These are phyloP conservation scores for Varanus komodoensis DNA, from an alignment of 2,113 vertebrate species.

Conservation along the genomic window DNA sequence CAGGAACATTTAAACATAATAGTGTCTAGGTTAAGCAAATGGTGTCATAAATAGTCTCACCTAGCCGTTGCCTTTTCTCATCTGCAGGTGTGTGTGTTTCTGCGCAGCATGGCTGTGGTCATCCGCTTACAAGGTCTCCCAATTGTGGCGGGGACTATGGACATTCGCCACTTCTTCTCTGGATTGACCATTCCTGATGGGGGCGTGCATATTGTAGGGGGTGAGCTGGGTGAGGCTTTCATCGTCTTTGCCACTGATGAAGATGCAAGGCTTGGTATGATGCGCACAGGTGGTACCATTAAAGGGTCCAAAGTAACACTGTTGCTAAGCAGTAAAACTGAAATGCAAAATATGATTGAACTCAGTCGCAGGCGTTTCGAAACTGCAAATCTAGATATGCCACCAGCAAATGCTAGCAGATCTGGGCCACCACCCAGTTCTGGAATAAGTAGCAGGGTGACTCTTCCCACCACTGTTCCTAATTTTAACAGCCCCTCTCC, in stretches of 20 bases:
- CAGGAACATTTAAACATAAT: conserved; percentile 69
- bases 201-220: conserved; percentile 99
- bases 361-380: conserved; percentile 98
- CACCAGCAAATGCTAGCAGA: conserved; percentile 87
- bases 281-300: conserved; percentile 98
- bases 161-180: conserved; percentile 99
- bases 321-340: conserved; percentile 98
- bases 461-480: conserved; percentile 87
- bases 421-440: conserved; percentile 85
- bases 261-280: conserved; percentile 99
- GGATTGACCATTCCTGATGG: conserved; percentile 99
- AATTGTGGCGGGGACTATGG: conserved; percentile 99
- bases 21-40: conserved; percentile 78
- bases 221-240: conserved; percentile 99
- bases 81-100: conserved; percentile 99
- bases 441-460: conserved; percentile 86
- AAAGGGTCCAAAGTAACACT: conserved; percentile 98
- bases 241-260: conserved; percentile 99
- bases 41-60: conserved; percentile 88
- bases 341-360: conserved; percentile 99
- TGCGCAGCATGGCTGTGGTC: conserved; percentile 99
- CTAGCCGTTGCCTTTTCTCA: conserved; percentile 95
- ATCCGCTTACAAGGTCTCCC: conserved; percentile 99
- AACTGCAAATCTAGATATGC: conserved; percentile 88
- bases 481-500: conserved; percentile 87